These are phyloP conservation scores for Brenthis ino DNA, from an alignment of 2,888 invertebrate genomes.

Conservation along the genomic window DNA sequence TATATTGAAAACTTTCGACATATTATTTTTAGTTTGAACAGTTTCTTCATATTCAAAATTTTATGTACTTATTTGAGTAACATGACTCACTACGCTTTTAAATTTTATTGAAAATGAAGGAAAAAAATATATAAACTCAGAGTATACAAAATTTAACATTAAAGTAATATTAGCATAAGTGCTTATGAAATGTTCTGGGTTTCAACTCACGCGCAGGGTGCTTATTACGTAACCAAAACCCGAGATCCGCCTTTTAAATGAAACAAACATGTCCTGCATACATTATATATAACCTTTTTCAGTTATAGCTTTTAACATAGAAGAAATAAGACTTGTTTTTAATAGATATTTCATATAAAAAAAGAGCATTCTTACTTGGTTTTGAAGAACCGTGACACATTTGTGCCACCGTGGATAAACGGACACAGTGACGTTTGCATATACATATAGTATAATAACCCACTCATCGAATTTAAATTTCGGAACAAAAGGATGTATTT, in stretches of 20 bases:
- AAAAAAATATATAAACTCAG: neutral
- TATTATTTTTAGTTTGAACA: neutral
- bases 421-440: slow-evolving; percentile 65
- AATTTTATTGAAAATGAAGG: neutral
- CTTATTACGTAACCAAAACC: slow-evolving; percentile 66
- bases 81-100: neutral
- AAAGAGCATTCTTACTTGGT: slow-evolving; percentile 30
- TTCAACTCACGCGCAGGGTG: slow-evolving; percentile 70
- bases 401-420: slow-evolving; percentile 75
- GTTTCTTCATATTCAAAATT: neutral
- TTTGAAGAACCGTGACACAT: slow-evolving; percentile 64
- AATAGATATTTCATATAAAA: neutral
- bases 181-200: slow-evolving; percentile 54
- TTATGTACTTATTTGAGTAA: neutral
- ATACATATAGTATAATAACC: slow-evolving; percentile 50
- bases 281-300: neutral
- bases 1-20: neutral
- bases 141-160: slow-evolving; percentile 29
- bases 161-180: slow-evolving; percentile 67
- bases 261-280: slow-evolving; percentile 39
- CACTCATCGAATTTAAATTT: slow-evolving; percentile 42
- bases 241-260: slow-evolving; percentile 57
- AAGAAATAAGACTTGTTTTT: neutral
- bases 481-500: slow-evolving; percentile 35
- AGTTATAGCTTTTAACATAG: neutral